Base-by-base conservation (phyloP, 1,140 invertebrate genomes). In the Brachionus rotundiformis region DNA sequence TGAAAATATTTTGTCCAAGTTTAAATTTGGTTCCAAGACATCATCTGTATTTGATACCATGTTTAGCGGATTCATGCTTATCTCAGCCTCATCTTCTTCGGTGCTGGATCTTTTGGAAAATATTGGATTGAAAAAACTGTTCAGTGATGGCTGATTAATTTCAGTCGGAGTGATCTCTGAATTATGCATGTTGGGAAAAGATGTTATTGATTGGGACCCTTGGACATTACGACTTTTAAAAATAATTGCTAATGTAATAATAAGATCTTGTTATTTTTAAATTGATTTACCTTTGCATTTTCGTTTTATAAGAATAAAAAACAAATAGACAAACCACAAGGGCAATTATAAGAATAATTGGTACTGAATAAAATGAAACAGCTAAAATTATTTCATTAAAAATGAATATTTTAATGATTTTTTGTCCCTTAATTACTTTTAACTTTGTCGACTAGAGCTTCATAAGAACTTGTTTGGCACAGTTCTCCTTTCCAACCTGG, bases 401-500 rank as follows among this genome's bases (percentile, higher is more conserved):
- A 39, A 39, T n/a, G n/a, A n/a, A n/a, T n/a, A n/a, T n/a, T n/a
- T n/a, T n/a, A n/a, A n/a, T 33, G n/a, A 1, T 36, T 68, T 36
- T 68, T 33, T 19, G 5, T 39, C 5, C 13, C 1, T 2, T 4
- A 61, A 61, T 3, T 61, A 68, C 63, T 73, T 73, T 41, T 73
- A n/a, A 73, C 36, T 73, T 73, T 73, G 13, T 73, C 16, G 10
- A 41, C 23, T 19, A 73, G n/a, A 25, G 36, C 36, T 3, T 44
- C 25, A n/a, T n/a, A n/a, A n/a, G n/a, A n/a, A n/a, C 36, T 44
- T 44, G 68, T 39, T 25, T 39, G 36, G 16, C 68, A 73, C 2
- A 73, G n/a, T 25, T 73, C 68, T 11, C 68, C 68, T 73, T 73
- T 31, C 68, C 68, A 73, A 2, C 68, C 68, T 41, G 68, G 68